phyloP scores from a whole-genome alignment of 2,888 invertebrate species.

The Neoitamus cyanurus region DNA sequence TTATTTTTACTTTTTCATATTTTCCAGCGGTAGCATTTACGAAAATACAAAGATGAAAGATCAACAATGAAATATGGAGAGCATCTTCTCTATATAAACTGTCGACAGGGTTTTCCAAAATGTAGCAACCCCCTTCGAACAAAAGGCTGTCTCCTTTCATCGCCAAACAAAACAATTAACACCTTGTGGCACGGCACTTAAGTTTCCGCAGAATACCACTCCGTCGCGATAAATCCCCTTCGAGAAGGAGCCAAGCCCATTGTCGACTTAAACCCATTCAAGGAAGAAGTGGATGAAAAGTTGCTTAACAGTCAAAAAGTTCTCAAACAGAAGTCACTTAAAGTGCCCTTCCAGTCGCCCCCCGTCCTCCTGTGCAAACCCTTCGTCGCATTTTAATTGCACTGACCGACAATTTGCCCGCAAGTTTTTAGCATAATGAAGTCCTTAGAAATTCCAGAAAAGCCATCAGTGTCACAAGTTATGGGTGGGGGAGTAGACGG shows the following conservation, averaged over 20 bases:
- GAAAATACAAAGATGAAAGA: too few relatives aligned
- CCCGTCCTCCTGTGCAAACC: not conserved
- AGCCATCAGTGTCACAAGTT: not conserved
- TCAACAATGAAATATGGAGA: not conserved
- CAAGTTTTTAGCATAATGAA: constrained; percentile 15
- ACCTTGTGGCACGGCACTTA: not conserved
- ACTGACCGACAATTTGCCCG: constrained; percentile 5
- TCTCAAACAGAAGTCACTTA: not conserved
- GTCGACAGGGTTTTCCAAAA: not conserved
- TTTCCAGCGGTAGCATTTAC: too few relatives aligned
- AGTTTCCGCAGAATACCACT: not conserved
- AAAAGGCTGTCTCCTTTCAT: not conserved
- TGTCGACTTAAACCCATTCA: not conserved
- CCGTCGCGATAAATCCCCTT: not conserved
- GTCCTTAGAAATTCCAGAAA: constrained; percentile 17
- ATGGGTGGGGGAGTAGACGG: not conserved
- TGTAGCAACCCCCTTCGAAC: not conserved
- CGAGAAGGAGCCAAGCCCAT: not conserved
- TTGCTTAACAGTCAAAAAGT: not conserved
- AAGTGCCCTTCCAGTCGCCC: not conserved
- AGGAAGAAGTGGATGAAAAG: not conserved
- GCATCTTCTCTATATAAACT: too few relatives aligned
- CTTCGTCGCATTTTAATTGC: not conserved
- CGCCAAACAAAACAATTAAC: not conserved
- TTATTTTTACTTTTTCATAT: too few relatives aligned